These are phyloP conservation scores for Ptilorrhoa leucosticta DNA, from an alignment of 2,113 vertebrate species.

Conservation along the genomic window DNA sequence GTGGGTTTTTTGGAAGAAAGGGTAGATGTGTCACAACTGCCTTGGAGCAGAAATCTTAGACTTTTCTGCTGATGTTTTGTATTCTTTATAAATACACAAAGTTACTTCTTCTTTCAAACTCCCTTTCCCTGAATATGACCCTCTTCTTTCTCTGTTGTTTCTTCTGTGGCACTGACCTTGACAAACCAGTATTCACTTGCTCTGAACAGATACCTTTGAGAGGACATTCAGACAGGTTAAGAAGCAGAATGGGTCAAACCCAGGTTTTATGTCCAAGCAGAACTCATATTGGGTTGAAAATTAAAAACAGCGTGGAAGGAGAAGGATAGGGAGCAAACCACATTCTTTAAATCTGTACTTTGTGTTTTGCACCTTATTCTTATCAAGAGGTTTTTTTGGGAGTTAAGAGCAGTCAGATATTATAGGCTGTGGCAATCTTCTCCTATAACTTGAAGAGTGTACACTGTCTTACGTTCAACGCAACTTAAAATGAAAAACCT, in stretches of 20 bases:
- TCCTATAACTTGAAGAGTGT: neutral
- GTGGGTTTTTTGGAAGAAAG: neutral
- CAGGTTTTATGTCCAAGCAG: neutral
- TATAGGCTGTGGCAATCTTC: neutral
- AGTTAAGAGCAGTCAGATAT: neutral
- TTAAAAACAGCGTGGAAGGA: neutral
- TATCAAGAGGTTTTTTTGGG: neutral
- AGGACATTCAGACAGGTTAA: neutral
- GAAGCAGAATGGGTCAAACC: neutral
- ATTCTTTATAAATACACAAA: neutral
- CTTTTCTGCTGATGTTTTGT: neutral
- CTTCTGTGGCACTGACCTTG: neutral
- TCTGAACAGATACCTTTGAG: neutral
- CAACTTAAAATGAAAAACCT: neutral
- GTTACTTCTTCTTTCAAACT: neutral
- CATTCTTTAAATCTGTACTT: neutral
- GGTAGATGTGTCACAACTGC: accelerated
- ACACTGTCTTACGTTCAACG: neutral
- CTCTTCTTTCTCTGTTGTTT: neutral
- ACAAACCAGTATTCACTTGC: neutral
- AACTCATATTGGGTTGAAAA: accelerated
- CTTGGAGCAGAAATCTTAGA: neutral
- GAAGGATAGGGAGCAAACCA: neutral
- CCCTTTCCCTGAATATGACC: neutral
- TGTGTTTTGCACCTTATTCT: neutral